A percentile compares a stretch with the other conserved stretches of the same genome.
Conservation (phyloP, 2,888 invertebrate genomes). For the Bimastos eiseni region DNA sequence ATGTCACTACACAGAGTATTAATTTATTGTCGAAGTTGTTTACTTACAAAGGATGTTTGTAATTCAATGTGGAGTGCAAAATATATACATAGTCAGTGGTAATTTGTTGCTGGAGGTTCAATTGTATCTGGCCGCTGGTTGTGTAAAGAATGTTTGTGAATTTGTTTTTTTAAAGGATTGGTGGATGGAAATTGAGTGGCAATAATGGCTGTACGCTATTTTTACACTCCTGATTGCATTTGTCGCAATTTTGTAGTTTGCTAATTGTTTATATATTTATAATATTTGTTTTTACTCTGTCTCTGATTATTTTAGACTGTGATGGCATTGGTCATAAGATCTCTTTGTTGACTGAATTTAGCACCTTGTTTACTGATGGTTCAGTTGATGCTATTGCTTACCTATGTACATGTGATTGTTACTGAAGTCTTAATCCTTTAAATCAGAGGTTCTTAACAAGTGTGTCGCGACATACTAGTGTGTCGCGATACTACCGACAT, state of each 20-base stretch:
- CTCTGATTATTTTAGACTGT: not conserved
- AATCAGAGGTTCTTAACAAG: too few species aligned
- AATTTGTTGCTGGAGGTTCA: not conserved
- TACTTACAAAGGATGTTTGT: not conserved
- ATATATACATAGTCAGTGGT: not conserved
- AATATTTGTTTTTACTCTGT: not conserved
- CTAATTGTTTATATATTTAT: too few species aligned
- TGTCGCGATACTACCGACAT: too few species aligned
- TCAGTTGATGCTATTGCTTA: too few species aligned
- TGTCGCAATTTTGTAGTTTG: too few species aligned
- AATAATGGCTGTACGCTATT: too few species aligned
- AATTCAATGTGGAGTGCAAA: not conserved
- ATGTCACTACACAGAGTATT: not conserved
- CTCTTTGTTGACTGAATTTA: not conserved
- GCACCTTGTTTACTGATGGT: not conserved
- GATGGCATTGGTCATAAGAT: not conserved
- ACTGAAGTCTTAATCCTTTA: too few species aligned
- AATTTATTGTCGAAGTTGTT: not conserved
- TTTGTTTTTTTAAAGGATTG: not conserved
- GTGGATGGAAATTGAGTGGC: too few species aligned
- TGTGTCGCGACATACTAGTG: too few species aligned
- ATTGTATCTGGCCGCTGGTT: not conserved
- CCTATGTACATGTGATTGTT: too few species aligned
- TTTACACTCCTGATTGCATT: too few species aligned
- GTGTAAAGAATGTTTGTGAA: not conserved